Evolutionary conservation across 2,888 invertebrate genomes (phyloP).

Genomic region (Barypeithes pellucidus): DNA sequence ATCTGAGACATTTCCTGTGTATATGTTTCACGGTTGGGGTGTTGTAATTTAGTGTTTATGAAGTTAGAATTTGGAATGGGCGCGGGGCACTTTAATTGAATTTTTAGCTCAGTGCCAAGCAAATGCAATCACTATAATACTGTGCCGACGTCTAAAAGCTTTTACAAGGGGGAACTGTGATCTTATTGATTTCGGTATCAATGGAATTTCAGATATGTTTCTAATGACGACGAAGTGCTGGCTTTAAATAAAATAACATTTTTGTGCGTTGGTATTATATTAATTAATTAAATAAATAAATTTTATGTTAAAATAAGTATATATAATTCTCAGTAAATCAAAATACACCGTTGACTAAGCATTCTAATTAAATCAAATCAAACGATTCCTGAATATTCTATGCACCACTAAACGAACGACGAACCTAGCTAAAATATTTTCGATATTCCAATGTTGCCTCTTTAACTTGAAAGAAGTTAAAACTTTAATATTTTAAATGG

Average conservation of each 20-base stretch:
- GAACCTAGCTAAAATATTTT: no score
- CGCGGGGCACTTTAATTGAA: constrained; percentile 55
- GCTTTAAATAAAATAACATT: constrained; percentile 1
- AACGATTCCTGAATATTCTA: no score
- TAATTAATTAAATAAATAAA: neutral
- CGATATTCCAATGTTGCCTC: no score
- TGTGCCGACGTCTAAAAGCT: constrained; percentile 53
- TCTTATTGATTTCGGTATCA: constrained; percentile 54
- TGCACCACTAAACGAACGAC: no score
- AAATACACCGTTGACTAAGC: no score
- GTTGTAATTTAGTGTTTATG: constrained; percentile 57
- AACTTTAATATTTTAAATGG: no score
- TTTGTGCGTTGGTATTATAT: neutral
- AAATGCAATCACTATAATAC: constrained; percentile 55
- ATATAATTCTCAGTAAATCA: neutral
- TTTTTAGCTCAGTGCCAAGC: constrained; percentile 52
- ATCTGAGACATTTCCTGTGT: constrained; percentile 53
- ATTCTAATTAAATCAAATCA: no score
- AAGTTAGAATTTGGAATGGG: constrained; percentile 54
- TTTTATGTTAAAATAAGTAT: neutral
- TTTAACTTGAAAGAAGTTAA: no score
- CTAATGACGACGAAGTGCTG: constrained; percentile 35
- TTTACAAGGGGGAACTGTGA: constrained; percentile 53
- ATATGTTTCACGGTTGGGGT: constrained; percentile 56
- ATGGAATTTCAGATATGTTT: constrained; percentile 50